phyloP scores from a whole-genome alignment of 2,113 vertebrate species.

The Semicossyphus pulcher region DNA sequence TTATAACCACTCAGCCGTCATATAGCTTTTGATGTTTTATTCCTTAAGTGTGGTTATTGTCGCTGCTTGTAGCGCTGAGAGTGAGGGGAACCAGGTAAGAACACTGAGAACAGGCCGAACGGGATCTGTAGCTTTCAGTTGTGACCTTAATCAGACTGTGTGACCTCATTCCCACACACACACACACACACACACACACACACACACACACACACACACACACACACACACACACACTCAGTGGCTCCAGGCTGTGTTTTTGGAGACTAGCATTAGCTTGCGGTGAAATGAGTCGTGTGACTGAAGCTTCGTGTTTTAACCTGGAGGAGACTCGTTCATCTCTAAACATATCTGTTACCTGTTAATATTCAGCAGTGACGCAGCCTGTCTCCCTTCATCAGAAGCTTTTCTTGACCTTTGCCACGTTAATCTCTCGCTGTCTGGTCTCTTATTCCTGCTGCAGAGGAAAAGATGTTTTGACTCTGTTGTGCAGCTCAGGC shows the following conservation, averaged over 20 bases:
- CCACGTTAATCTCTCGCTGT: no score
- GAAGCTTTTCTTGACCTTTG: background rate
- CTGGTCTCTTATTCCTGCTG: no score
- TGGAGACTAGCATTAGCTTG: background rate
- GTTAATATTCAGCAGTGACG: background rate
- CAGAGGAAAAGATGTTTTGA: no score
- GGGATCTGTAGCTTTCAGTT: slow-evolving; percentile 32
- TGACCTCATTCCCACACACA: slow-evolving; percentile 14
- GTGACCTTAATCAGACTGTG: background rate
- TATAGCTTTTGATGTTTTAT: no score
- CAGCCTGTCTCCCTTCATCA: background rate
- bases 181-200: slow-evolving; percentile 9
- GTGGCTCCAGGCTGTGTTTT: slow-evolving; percentile 17
- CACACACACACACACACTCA: background rate
- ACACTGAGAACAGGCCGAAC: slow-evolving; percentile 27
- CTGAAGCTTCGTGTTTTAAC: background rate
- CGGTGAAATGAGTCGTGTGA: background rate
- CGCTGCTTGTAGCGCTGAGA: background rate
- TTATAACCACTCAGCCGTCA: no score
- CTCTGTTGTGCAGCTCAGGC: no score
- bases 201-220: slow-evolving; percentile 4
- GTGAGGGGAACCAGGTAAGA: background rate
- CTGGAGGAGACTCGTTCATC: background rate
- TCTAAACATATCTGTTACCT: background rate
- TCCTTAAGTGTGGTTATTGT: no score